phyloP scores from a whole-genome alignment of 2,888 invertebrate species.

The Cephus sareptanus region DNA sequence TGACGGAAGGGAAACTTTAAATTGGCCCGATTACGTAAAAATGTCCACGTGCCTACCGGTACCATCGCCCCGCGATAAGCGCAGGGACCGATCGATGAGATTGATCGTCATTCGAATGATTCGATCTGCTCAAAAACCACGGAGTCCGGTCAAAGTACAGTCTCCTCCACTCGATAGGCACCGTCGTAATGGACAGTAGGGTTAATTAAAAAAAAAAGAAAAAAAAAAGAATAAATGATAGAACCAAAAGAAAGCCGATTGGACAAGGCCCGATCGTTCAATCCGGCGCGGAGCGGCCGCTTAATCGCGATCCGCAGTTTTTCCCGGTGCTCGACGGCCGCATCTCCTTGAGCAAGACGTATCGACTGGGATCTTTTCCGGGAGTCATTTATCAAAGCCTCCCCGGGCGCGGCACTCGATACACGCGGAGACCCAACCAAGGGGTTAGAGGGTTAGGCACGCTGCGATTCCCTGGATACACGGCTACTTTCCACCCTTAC shows the following conservation, averaged over 20 bases:
- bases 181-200: neutral
- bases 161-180: too few relatives aligned
- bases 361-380: conserved; percentile 61
- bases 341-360: conserved; percentile 60
- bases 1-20: conserved; percentile 39
- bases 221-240: neutral
- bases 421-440: conserved; percentile 18
- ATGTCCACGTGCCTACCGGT: conserved; percentile 33
- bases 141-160: too few relatives aligned
- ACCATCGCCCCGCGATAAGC: neutral
- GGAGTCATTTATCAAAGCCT: conserved; percentile 62
- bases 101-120: neutral
- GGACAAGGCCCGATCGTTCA: conserved; percentile 10
- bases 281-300: conserved; percentile 8
- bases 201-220: neutral
- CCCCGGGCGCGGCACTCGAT: conserved; percentile 27
- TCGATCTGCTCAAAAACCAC: neutral
- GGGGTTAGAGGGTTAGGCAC: conserved; percentile 5
- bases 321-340: conserved; percentile 29
- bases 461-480: neutral
- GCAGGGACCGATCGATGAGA: neutral
- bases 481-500: neutral
- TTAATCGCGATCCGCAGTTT: conserved; percentile 25
- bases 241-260: neutral
- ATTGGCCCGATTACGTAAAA: conserved; percentile 42